Percentiles rank a stretch among this genome's conserved stretches.
These are phyloP conservation scores for Caenorhabditis macrosperma DNA, from an alignment of 2,888 invertebrate genomes.

Conservation along the genomic window DNA sequence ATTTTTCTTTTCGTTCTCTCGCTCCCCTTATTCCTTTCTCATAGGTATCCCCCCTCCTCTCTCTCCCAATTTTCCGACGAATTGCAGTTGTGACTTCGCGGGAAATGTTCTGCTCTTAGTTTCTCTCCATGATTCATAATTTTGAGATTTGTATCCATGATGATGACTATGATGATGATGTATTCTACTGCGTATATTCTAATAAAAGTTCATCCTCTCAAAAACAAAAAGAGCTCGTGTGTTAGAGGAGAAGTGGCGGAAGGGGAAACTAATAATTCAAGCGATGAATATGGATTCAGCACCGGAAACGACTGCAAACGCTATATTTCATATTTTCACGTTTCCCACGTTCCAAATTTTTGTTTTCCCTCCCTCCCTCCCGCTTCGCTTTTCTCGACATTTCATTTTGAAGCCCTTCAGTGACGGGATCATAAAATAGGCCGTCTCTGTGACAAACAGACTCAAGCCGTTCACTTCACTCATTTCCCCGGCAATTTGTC, in stretches of 20 bases:
- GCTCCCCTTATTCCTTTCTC: not conserved
- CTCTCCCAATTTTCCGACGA: constrained; percentile 25
- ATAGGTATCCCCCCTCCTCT: constrained; percentile 42
- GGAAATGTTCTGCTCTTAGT: constrained; percentile 36
- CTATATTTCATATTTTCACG: not conserved
- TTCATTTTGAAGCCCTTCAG: constrained; percentile 6
- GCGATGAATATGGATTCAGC: not conserved
- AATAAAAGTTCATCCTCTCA: constrained; percentile 14
- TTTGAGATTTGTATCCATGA: constrained; percentile 41
- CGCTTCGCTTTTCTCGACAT: constrained; percentile 2
- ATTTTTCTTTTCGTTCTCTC: constrained; percentile 26
- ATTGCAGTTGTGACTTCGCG: constrained; percentile 46
- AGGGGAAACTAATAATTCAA: constrained; percentile 2
- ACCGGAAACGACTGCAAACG: not conserved
- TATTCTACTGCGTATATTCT: not conserved
- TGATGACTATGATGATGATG: constrained; percentile 23
- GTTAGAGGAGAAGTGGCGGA: no score
- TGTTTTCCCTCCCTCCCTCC: not conserved
- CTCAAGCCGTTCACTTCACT: constrained; percentile 29
- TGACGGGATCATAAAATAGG: constrained; percentile 15
- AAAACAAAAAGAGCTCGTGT: not conserved
- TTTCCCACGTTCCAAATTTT: not conserved
- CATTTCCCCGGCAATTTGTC: constrained; percentile 44
- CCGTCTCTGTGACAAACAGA: constrained; percentile 29
- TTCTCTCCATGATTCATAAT: constrained; percentile 54